A percentile compares a stretch with the other conserved stretches of the same genome.
Conservation (phyloP, 1,140 invertebrate genomes). For the Maconellicoccus hirsutus region DNA sequence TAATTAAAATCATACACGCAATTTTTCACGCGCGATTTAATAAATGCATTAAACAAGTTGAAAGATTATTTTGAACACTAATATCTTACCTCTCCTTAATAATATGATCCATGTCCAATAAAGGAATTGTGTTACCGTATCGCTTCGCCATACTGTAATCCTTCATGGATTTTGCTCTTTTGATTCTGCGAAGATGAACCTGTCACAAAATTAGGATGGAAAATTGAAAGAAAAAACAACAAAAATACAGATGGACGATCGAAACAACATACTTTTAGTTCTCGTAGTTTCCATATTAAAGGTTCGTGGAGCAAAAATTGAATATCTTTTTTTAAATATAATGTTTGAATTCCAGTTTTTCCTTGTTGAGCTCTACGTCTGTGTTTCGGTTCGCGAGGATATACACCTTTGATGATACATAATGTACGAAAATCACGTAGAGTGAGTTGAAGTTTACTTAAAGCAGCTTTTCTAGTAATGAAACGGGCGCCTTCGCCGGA, state of each 20-base stretch:
- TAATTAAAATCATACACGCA: neutral
- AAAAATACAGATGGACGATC: constrained; percentile 27
- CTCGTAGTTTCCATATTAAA: constrained; percentile 86
- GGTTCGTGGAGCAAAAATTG: constrained; percentile 93
- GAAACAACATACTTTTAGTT: constrained; percentile 61
- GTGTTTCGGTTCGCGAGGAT: constrained; percentile 92
- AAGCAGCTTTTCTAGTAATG: constrained; percentile 76
- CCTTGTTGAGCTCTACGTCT: constrained; percentile 89
- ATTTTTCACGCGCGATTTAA: no score
- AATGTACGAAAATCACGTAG: constrained; percentile 79
- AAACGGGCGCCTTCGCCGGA: constrained; percentile 83
- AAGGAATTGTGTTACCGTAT: constrained; percentile 63
- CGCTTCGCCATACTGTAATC: constrained; percentile 63
- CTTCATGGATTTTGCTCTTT: constrained; percentile 59
- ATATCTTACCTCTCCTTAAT: constrained; percentile 72
- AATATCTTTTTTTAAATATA: constrained; percentile 94
- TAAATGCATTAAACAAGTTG: neutral
- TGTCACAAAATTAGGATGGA: constrained; percentile 33
- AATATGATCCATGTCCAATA: constrained; percentile 86
- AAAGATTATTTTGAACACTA: neutral
- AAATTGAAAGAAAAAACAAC: constrained; percentile 28
- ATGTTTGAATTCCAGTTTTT: constrained; percentile 72
- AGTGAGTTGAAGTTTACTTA: constrained; percentile 86
- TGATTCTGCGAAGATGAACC: constrained; percentile 63
- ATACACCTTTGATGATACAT: constrained; percentile 97